Evolutionary conservation across 2,797 vertebrate genomes (phyloP), one percentile per base, ranked within the genome.

Genomic region (Coregonus sp.): DNA sequence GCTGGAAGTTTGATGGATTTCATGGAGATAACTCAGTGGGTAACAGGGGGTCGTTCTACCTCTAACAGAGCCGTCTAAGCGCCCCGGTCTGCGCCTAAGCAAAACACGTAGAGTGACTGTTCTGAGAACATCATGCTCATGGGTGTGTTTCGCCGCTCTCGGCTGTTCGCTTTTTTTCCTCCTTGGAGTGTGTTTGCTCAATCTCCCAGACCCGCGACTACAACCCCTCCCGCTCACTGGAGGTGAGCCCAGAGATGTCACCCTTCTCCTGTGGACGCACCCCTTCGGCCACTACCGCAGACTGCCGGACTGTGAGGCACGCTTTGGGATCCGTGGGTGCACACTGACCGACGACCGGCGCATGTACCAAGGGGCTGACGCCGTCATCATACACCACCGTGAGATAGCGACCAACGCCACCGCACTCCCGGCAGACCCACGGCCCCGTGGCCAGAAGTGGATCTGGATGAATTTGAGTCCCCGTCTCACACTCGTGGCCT

Each of bases 391-490:
- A 0, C 94, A 95, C 82, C 93, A 95, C 89, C 89, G 93, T 47
- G 94, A 95, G 14, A 80, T 94, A 0, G 76, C 78, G 54, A 52
- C 1, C 6, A 86, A 88, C 5, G 4, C 20, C 3, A 85, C 72
- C 0, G 54, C 84, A 81, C 88, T 96, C 40, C 93, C 91, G 0
- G 4, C 77, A 5, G 75, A 72, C 11, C 91, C 87, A 12, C 92
- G 97, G 2, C 95, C 96, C 0, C 78, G 73, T 0, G 86, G 66
- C 9, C 98, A 98, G 83, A 97, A 94, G 78, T 98, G 98, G 97
- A 96, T 98, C 2, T 99, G 98, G 97, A 95, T 98, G 96, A 98
- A 98, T 91, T 96, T 73, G 98, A 99, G 92, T 99, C 98, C 0
- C 98, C 97, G 0, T 75, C 95, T 0, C 94, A 99, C 88, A 94